Conservation (phyloP, 2,888 invertebrate genomes). For the Eristalis intricaria region DNA sequence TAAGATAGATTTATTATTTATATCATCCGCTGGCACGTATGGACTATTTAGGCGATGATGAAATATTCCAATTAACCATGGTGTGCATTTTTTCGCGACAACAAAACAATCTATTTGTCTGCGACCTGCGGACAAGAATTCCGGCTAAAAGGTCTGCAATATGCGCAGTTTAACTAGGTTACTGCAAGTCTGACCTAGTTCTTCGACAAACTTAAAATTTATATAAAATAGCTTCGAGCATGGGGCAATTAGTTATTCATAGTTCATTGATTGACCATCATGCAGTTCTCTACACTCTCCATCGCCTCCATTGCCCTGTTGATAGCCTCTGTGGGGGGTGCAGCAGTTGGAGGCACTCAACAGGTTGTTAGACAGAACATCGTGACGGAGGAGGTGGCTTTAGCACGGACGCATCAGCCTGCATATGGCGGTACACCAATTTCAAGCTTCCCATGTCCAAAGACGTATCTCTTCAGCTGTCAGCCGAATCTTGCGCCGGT, state of each 20-base stretch:
- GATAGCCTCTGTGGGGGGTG: conserved; percentile 16
- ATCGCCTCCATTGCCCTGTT: conserved; percentile 24
- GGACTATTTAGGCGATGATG: neutral
- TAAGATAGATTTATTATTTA: neutral
- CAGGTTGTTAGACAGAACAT: conserved; percentile 38
- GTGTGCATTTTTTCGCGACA: too few relatives aligned
- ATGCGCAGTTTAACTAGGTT: too few relatives aligned
- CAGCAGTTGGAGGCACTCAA: conserved; percentile 33
- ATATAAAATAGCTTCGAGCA: conserved; percentile 36
- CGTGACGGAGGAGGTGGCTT: too few relatives aligned
- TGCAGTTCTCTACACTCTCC: conserved; percentile 29
- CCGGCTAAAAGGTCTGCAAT: too few relatives aligned
- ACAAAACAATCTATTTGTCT: too few relatives aligned
- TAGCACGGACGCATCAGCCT: conserved; percentile 75
- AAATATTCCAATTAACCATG: neutral
- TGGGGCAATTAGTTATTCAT: conserved; percentile 32
- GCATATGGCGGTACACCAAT: conserved; percentile 74
- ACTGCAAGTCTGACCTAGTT: too few relatives aligned
- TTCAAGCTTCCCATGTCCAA: conserved; percentile 75
- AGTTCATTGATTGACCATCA: conserved; percentile 37
- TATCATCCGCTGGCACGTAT: neutral
- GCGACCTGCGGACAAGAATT: too few relatives aligned
- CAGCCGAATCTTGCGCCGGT: conserved; percentile 77
- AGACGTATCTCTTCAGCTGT: conserved; percentile 77
- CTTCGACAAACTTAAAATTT: neutral